Evolutionary conservation across 2,113 vertebrate genomes (phyloP).

Genomic region (Xiphias gladius): DNA sequence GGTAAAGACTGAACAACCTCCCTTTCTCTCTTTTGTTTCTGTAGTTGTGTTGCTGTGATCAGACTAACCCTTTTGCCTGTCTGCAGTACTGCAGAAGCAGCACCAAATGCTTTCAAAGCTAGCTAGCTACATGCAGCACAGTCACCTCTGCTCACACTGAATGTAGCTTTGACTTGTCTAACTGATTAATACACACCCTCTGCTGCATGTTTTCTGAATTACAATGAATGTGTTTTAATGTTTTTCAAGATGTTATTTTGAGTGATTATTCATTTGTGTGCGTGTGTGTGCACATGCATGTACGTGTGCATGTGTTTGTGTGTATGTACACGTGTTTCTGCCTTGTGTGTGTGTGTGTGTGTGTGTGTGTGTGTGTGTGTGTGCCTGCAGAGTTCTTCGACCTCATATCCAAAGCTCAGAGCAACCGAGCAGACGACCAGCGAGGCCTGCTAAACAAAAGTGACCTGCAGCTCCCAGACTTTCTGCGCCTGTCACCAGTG

Average conservation of each 20-base stretch:
- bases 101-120: constrained; percentile 75
- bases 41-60: constrained; percentile 70
- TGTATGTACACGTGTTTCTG: constrained; percentile 5
- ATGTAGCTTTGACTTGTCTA: constrained; percentile 78
- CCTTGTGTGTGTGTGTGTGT: constrained; percentile 39
- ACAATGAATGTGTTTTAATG: constrained; percentile 1
- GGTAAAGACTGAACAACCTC: constrained; percentile 86
- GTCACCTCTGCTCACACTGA: constrained; percentile 67
- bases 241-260: constrained; percentile 1
- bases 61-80: constrained; percentile 73
- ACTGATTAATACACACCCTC: constrained; percentile 64
- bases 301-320: constrained; percentile 32
- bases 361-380: constrained; percentile 41
- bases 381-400: constrained; percentile 95
- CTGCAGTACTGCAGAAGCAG: constrained; percentile 61
- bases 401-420: constrained; percentile 99
- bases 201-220: constrained; percentile 59
- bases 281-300: constrained; percentile 34
- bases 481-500: constrained; percentile 88
- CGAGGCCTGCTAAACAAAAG: constrained; percentile 98
- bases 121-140: constrained; percentile 73
- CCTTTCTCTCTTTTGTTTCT: constrained; percentile 54
- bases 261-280: constrained; percentile 34
- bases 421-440: constrained; percentile 98
- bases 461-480: constrained; percentile 95